phyloP scores from a whole-genome alignment of 2,113 vertebrate genomes.

The mouse (Mus musculus) region GRCm39 chr5:125837501-125838000 shows the following conservation, averaged over 20 bases:
- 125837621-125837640: background rate
- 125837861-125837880: background rate
- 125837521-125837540: background rate
- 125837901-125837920: background rate
- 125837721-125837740: background rate
- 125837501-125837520: background rate
- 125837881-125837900: background rate
- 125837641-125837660: background rate
- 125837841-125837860: background rate
- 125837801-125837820: background rate
- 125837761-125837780: background rate
- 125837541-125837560: background rate
- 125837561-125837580: background rate
- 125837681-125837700: background rate
- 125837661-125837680: background rate
- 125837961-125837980: background rate
- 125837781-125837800: background rate
- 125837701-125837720: background rate
- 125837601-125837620: background rate
- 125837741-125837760: background rate
- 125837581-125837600: background rate
- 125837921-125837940: background rate
- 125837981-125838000: background rate
- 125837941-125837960: background rate
- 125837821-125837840: fast-evolving